Evolutionary conservation across 1,140 invertebrate genomes (phyloP).

Genomic region (Drosophila ohnishii): DNA sequence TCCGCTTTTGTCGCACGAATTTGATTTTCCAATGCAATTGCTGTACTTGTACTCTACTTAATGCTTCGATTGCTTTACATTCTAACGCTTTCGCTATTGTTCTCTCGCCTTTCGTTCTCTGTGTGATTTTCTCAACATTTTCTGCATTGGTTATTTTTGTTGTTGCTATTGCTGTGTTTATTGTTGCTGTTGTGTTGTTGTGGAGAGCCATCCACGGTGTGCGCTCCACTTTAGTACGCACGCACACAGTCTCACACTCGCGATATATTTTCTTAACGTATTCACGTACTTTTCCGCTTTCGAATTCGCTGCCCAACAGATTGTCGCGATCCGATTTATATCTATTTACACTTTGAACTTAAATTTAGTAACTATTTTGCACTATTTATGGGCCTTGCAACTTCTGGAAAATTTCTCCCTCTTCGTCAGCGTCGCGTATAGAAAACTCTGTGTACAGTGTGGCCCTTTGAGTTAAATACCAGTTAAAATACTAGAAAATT

Average conservation of each 20-base stretch:
- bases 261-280: slow-evolving; percentile 22
- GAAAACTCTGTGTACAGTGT: slow-evolving; percentile 10
- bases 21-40: slow-evolving; percentile 78
- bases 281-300: slow-evolving; percentile 72
- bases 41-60: slow-evolving; percentile 53
- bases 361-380: slow-evolving; percentile 65
- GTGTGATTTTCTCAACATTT: slow-evolving; percentile 47
- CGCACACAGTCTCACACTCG: slow-evolving; percentile 66
- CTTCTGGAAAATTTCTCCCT: slow-evolving; percentile 61
- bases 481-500: neutral
- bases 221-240: slow-evolving; percentile 65
- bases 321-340: slow-evolving; percentile 21
- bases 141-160: slow-evolving; percentile 45
- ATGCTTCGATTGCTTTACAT: slow-evolving; percentile 45
- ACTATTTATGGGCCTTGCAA: slow-evolving; percentile 54
- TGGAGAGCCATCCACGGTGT: slow-evolving; percentile 75
- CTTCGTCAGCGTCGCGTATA: slow-evolving; percentile 57
- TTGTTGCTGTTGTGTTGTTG: slow-evolving; percentile 51
- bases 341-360: slow-evolving; percentile 62
- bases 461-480: neutral
- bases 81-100: slow-evolving; percentile 45
- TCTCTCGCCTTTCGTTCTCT: slow-evolving; percentile 43
- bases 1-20: slow-evolving; percentile 66
- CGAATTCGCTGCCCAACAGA: slow-evolving; percentile 4
- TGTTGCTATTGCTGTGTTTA: slow-evolving; percentile 49